These are phyloP conservation scores for Amphiprion percula DNA, from an alignment of 2,113 vertebrate genomes.

Conservation along the genomic window DNA sequence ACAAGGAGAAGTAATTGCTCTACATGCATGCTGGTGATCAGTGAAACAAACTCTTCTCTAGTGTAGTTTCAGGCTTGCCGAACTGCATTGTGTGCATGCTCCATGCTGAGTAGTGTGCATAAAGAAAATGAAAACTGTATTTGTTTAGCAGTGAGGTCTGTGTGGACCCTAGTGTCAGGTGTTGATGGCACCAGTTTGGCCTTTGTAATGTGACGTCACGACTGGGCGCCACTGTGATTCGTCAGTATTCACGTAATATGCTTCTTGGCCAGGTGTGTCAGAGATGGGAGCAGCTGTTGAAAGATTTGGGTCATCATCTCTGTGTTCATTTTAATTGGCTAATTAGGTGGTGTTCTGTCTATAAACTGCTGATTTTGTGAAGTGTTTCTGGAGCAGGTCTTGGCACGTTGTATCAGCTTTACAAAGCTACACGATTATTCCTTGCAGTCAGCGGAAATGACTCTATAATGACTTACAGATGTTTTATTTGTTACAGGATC, in stretches of 20 bases:
- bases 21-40: slow-evolving; percentile 27
- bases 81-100: slow-evolving; percentile 34
- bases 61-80: not conserved
- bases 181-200: slow-evolving; percentile 17
- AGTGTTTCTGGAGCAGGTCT: slow-evolving; percentile 25
- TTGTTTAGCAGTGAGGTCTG: slow-evolving; percentile 2
- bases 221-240: not conserved
- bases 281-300: slow-evolving; percentile 21
- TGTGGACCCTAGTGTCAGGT: not conserved
- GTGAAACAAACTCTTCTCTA: slow-evolving; percentile 2
- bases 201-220: not conserved
- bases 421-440: not conserved
- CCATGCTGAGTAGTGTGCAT: not conserved
- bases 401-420: slow-evolving; percentile 3
- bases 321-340: slow-evolving; percentile 41
- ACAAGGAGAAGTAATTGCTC: not conserved
- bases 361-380: slow-evolving; percentile 18
- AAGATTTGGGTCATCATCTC: slow-evolving; percentile 40
- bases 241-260: not conserved
- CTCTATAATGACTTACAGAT: not conserved
- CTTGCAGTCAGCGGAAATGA: not conserved
- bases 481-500: not conserved
- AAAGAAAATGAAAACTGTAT: not conserved
- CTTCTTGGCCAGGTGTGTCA: slow-evolving; percentile 24
- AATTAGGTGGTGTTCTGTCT: slow-evolving; percentile 33